These are phyloP conservation scores for Huso huso DNA, from an alignment of 2,797 vertebrate species.

Conservation along the genomic window DNA sequence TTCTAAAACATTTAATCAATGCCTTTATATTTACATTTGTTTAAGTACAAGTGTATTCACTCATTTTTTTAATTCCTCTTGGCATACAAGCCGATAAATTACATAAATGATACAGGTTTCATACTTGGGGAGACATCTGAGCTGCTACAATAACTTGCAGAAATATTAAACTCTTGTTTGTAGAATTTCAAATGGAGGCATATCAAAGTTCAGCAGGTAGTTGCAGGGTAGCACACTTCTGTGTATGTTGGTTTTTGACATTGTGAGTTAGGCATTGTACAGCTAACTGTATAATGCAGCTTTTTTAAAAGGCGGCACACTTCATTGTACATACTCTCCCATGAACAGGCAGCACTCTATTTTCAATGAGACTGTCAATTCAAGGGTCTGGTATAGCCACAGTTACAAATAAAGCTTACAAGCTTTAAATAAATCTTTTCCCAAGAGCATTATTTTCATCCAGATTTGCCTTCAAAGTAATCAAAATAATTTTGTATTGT, in stretches of 20 bases:
- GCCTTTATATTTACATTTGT: conserved; percentile 28
- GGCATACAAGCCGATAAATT: conserved; percentile 82
- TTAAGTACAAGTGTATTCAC: conserved; percentile 49
- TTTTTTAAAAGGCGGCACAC: conserved; percentile 4
- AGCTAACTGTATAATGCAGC: background rate
- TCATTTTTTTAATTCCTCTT: conserved; percentile 58
- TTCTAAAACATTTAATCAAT: background rate
- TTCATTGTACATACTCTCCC: background rate
- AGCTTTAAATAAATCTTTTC: background rate
- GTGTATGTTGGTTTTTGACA: background rate
- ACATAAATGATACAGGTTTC: conserved; percentile 66
- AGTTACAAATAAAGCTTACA: background rate
- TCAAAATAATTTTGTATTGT: too few relatives aligned
- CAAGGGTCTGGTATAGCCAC: background rate
- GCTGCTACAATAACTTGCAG: conserved; percentile 30
- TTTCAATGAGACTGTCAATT: background rate
- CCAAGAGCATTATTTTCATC: background rate
- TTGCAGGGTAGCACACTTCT: background rate
- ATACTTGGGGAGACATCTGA: conserved; percentile 20
- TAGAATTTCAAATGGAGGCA: background rate
- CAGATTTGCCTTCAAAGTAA: conserved; percentile 5
- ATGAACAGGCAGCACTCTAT: background rate
- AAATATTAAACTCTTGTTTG: background rate
- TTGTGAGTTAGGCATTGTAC: background rate
- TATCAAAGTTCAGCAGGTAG: background rate